These are phyloP conservation scores for Crotalus helleri DNA, from an alignment of 2,113 vertebrate genomes.

Conservation along the genomic window DNA sequence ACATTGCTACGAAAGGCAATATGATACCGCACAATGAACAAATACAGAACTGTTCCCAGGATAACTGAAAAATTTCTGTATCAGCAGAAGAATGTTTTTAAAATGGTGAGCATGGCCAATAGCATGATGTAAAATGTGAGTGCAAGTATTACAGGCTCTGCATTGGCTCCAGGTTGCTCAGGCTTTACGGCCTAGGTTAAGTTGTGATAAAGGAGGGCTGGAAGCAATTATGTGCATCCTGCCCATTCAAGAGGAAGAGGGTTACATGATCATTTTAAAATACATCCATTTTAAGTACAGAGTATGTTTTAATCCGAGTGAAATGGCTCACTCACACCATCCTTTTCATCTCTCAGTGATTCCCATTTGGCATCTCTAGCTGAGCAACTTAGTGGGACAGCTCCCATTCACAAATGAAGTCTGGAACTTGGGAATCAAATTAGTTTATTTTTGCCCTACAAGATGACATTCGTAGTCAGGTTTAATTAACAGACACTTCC, in stretches of 20 bases:
- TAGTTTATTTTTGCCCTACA: background rate
- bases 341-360: background rate
- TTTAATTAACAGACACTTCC: background rate
- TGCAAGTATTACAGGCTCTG: background rate
- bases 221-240: background rate
- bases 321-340: background rate
- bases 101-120: background rate
- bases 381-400: too few relatives aligned
- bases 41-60: background rate
- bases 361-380: background rate
- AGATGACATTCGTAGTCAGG: background rate
- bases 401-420: background rate
- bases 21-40: background rate
- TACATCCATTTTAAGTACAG: background rate
- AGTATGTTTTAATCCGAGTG: background rate
- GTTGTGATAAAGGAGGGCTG: background rate
- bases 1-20: background rate
- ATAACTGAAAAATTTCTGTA: background rate
- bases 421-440: background rate
- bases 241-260: background rate
- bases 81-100: background rate
- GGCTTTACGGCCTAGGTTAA: background rate
- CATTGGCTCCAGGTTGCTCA: background rate
- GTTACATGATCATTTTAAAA: background rate
- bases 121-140: background rate